These are phyloP conservation scores for Lipotes vexillifer DNA, from an alignment of 2,113 vertebrate species.

Conservation along the genomic window DNA sequence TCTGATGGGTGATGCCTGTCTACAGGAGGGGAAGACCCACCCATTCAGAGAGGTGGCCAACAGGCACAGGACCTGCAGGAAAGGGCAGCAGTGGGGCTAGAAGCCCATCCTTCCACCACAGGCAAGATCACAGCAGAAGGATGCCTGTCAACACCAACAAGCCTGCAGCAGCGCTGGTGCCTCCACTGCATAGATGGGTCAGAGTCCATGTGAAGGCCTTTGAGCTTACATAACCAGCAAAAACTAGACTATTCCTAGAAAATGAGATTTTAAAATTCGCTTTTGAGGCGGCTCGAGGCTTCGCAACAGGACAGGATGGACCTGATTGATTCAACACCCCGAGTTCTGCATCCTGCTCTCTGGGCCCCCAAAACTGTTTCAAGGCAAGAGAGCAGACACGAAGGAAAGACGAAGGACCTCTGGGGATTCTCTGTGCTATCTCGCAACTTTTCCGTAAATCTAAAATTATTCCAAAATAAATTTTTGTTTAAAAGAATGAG, in stretches of 20 bases:
- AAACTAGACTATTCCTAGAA: not conserved
- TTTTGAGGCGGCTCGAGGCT: accelerated
- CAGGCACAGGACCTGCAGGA: no score
- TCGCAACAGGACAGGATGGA: no score
- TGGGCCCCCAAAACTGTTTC: no score
- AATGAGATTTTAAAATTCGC: no score
- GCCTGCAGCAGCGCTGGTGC: accelerated
- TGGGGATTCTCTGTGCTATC: accelerated
- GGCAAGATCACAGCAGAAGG: accelerated
- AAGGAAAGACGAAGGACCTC: accelerated
- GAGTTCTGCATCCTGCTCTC: accelerated
- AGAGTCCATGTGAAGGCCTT: not conserved
- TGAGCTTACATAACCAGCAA: accelerated
- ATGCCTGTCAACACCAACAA: accelerated
- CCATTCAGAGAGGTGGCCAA: accelerated
- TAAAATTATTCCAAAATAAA: not conserved
- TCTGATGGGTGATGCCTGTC: not conserved
- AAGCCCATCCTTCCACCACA: not conserved
- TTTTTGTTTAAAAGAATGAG: no score
- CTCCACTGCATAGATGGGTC: accelerated
- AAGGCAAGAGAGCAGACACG: accelerated
- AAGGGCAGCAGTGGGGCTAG: accelerated
- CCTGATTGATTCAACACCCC: no score
- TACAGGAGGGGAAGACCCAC: not conserved
- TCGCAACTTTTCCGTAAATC: not conserved